These are phyloP conservation scores for Ophion ventricosus DNA, from an alignment of 2,888 invertebrate species.

Conservation along the genomic window DNA sequence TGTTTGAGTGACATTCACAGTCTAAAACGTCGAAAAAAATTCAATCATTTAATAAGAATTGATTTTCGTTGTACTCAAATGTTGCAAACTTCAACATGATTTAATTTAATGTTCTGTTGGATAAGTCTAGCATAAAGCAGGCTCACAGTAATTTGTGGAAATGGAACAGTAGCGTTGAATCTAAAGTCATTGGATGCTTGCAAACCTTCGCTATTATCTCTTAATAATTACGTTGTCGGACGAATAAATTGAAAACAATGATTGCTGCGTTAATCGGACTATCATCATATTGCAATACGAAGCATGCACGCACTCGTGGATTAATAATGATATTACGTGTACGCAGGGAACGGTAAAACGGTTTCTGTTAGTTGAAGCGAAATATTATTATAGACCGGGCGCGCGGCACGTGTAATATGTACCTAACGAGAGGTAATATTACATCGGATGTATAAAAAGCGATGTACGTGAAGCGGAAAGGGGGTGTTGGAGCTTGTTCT, in stretches of 20 bases:
- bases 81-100: too few species aligned
- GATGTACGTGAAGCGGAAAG: constrained; percentile 23
- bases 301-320: background rate
- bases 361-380: constrained; percentile 39
- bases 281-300: background rate
- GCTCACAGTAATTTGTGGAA: background rate
- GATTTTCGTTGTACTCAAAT: too few species aligned
- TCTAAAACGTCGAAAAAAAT: too few species aligned
- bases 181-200: background rate
- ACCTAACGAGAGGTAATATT: constrained; percentile 60
- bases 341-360: constrained; percentile 31
- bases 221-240: too few species aligned
- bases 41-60: too few species aligned
- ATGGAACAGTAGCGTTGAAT: background rate
- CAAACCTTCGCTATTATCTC: background rate
- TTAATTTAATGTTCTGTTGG: too few species aligned
- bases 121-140: too few species aligned
- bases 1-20: too few species aligned
- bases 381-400: constrained; percentile 34
- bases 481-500: constrained; percentile 33
- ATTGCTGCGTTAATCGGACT: background rate
- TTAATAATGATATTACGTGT: background rate
- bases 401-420: constrained; percentile 49
- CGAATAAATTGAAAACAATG: background rate
- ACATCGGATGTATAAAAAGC: constrained; percentile 54